Conservation (phyloP, 2,113 vertebrate species). For the Cricetomys ansorgei region DNA sequence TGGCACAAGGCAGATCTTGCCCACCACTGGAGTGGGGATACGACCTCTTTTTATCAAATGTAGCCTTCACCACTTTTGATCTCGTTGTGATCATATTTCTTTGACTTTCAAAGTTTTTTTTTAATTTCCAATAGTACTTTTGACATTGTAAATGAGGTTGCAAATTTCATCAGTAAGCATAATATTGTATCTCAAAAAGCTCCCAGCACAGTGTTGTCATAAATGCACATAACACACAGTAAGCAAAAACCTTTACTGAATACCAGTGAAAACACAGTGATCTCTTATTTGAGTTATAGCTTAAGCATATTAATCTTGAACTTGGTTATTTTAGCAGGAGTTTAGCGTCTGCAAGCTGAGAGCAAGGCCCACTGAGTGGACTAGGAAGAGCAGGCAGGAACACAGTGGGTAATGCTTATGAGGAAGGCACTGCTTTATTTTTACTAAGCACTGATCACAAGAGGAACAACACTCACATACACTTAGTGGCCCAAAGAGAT, state of each 20-base stretch:
- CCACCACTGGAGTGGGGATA: not conserved
- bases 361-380: not conserved
- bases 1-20: not conserved
- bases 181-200: not conserved
- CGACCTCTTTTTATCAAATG: not conserved
- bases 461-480: not conserved
- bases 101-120: not conserved
- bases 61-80: not conserved
- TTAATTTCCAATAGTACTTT: not conserved
- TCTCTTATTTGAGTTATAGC: not conserved
- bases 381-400: not conserved
- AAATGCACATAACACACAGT: not conserved
- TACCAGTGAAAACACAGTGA: not conserved
- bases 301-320: not conserved
- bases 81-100: not conserved
- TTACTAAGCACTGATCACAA: not conserved
- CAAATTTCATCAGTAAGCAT: constrained; percentile 2
- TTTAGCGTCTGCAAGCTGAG: not conserved
- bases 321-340: not conserved
- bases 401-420: too few species aligned
- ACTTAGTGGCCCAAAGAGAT: not conserved
- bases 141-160: not conserved
- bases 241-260: not conserved
- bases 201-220: not conserved
- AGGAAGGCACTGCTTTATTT: not conserved